Percentiles rank a stretch among this genome's conserved stretches.
Evolutionary conservation across 2,113 vertebrate species (phyloP).

Genomic region (Semicossyphus pulcher): DNA sequence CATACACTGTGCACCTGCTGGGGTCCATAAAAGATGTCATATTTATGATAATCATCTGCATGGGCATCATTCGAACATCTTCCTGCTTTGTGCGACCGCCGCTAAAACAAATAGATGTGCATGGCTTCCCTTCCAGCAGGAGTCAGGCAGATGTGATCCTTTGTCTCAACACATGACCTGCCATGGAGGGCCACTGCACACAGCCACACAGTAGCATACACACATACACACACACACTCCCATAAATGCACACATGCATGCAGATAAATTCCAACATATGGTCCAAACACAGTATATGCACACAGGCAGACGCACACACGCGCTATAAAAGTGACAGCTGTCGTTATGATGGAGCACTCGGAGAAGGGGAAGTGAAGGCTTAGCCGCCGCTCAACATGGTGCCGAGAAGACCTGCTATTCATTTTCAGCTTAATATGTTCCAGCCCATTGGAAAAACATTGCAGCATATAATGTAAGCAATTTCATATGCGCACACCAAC

Average conservation of each 20-base stretch:
- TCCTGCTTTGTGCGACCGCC: conserved; percentile 45
- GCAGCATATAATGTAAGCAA: conserved; percentile 84
- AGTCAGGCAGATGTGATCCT: conserved; percentile 73
- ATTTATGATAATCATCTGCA: conserved; percentile 70
- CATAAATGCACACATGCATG: conserved; percentile 42
- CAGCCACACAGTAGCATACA: conserved; percentile 13
- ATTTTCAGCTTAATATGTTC: conserved; percentile 86
- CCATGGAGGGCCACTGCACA: conserved; percentile 59
- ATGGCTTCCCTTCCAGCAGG: conserved; percentile 50
- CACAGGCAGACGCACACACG: conserved; percentile 48
- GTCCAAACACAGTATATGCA: conserved; percentile 60
- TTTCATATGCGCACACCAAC: conserved; percentile 75
- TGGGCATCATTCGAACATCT: conserved; percentile 54
- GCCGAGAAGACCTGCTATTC: conserved; percentile 83
- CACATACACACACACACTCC: conserved; percentile 18
- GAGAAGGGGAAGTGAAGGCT: conserved; percentile 81
- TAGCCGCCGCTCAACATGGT: conserved; percentile 79
- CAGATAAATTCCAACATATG: conserved; percentile 68
- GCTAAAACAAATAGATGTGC: conserved; percentile 62
- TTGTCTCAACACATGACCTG: conserved; percentile 76
- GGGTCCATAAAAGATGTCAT: conserved; percentile 61
- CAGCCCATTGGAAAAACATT: conserved; percentile 85
- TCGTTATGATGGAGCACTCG: conserved; percentile 80
- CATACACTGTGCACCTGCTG: conserved; percentile 52
- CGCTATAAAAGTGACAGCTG: conserved; percentile 81